These are phyloP conservation scores for Coccyzus lansbergi DNA, from an alignment of 2,797 vertebrate genomes.

Conservation along the genomic window DNA sequence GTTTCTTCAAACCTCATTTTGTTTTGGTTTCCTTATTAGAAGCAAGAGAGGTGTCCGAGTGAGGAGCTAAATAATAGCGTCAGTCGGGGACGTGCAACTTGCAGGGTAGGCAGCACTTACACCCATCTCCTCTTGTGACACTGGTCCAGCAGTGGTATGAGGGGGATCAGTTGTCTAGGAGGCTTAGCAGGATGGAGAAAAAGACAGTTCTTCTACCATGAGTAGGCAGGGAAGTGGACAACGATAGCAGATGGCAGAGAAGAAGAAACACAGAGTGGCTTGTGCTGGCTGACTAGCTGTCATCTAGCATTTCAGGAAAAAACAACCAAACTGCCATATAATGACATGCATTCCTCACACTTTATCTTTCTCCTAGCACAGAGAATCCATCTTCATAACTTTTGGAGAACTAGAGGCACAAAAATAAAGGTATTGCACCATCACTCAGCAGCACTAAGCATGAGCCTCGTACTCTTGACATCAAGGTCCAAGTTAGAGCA, in stretches of 20 bases:
- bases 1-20: not conserved
- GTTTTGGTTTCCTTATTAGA: not conserved
- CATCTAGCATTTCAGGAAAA: not conserved
- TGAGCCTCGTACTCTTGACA: accelerated
- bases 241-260: not conserved
- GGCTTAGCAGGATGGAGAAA: not conserved
- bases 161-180: not conserved
- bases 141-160: not conserved
- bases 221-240: slow-evolving; percentile 25
- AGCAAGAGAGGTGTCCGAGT: not conserved
- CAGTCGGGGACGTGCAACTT: not conserved
- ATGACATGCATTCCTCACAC: not conserved
- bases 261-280: not conserved
- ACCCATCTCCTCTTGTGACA: not conserved
- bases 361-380: accelerated
- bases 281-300: not conserved
- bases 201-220: accelerated
- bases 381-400: not conserved
- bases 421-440: not conserved
- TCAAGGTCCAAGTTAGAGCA: not conserved
- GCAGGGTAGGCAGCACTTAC: not conserved
- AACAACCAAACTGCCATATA: accelerated
- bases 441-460: not conserved
- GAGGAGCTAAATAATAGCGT: not conserved
- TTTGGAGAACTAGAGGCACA: not conserved